Evolutionary conservation across 2,888 invertebrate species (phyloP), one percentile per base, ranked within the genome.

Genomic region (Byasa hedistus): DNA sequence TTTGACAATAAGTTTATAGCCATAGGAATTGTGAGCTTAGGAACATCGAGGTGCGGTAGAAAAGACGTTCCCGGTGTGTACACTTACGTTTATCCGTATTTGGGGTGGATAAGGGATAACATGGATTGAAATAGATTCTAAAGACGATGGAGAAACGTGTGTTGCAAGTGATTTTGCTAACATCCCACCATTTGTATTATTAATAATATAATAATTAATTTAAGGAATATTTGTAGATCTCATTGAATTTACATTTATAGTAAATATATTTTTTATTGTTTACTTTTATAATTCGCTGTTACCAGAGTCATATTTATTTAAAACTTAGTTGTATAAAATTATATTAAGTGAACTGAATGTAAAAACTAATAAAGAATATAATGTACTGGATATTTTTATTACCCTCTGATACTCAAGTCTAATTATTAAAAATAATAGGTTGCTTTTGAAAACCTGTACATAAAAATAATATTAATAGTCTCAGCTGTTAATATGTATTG

Each of bases 61-160:
- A 78, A 77, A 62, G 81, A 78, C 7, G 75, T 80, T n/a, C 90
- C 92, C 0, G 89, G 86, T 1, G 86, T 92, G 8, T 91, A 91
- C 72, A 91, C 92, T 0, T 82, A 82, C 51, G 85, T 91, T 3
- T 79, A 80, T 24, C 73, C 78, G 32, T 92, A 91, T 70, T 59
- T 85, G 23, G 78, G 83, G 21, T 93, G 92, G 92, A 91, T 93
- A 22, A 64, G 57, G 24, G 21, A 27, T 17, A 52, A 57, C 51
- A 58, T 64, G 36, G 51, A 48, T 23, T 57, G 36, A 52, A 32
- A 23, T 12, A 22, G 32, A n/a, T 21, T 21, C n/a, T 39, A 39
- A 15, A 3, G 39, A 39, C 39, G 3, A 15, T 12, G 39, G 12
- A 39, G 39, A 15, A 39, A 15, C 39, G 3, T 39, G 39, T 39